Percentiles rank a stretch among this genome's conserved stretches.
Conservation (phyloP, 2,888 invertebrate genomes). For the Amphimallon solstitiale region DNA sequence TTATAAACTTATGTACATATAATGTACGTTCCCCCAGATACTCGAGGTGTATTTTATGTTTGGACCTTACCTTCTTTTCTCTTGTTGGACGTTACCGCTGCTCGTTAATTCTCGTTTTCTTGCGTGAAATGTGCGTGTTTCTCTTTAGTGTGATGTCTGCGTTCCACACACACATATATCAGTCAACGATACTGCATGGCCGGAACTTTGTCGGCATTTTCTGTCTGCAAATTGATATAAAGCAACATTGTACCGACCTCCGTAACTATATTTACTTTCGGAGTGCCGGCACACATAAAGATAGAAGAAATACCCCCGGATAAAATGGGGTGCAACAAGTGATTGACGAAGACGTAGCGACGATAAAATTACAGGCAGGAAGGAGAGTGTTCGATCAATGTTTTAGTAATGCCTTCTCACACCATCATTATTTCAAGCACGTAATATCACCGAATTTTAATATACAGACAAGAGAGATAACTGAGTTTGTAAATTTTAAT, state of each 20-base stretch:
- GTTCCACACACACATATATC: conserved; percentile 24
- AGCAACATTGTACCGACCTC: conserved; percentile 7
- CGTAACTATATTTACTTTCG: conserved; percentile 28
- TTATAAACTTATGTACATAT: too few relatives aligned
- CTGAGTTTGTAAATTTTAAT: too few relatives aligned
- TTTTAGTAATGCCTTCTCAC: background rate
- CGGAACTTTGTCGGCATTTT: conserved; percentile 13
- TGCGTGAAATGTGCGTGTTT: conserved; percentile 13
- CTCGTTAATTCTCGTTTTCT: conserved; percentile 30
- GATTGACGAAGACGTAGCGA: conserved; percentile 20
- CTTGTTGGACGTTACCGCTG: background rate
- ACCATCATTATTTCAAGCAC: background rate
- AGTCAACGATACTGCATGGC: conserved; percentile 9
- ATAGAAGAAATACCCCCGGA: conserved; percentile 22
- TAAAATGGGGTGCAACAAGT: conserved; percentile 29
- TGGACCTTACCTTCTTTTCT: background rate
- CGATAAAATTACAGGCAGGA: background rate
- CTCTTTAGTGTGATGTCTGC: background rate
- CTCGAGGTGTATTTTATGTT: conserved; percentile 11
- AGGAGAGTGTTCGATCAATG: conserved; percentile 6
- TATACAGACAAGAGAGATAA: too few relatives aligned
- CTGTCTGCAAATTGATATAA: conserved; percentile 32
- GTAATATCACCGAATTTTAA: too few relatives aligned
- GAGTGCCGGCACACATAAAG: conserved; percentile 18
- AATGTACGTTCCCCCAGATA: conserved; percentile 4